Evolutionary conservation across 1,140 invertebrate species (phyloP).

Genomic region (Daktulosphaira vitifoliae): DNA sequence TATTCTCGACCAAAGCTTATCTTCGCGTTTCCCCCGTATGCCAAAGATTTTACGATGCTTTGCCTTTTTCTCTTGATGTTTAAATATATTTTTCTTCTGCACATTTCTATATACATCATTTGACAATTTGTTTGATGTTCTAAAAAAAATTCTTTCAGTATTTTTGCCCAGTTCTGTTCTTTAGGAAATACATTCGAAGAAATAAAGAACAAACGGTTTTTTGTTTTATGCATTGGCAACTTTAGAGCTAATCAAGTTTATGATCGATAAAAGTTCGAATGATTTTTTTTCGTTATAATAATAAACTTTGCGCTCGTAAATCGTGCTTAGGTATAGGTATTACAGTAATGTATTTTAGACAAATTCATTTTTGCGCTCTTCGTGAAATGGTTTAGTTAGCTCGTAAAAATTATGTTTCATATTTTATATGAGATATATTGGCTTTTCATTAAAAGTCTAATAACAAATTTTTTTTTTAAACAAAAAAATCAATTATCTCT

Average conservation of each 20-base stretch:
- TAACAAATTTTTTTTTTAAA: too few species aligned
- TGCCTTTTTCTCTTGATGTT: too few species aligned
- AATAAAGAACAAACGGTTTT: background rate
- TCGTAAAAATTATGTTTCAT: too few species aligned
- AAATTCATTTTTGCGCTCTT: too few species aligned
- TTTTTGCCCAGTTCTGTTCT: constrained; percentile 5
- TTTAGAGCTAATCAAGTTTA: constrained; percentile 5
- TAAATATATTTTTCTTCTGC: background rate
- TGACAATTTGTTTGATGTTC: constrained; percentile 16
- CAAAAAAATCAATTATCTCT: too few species aligned
- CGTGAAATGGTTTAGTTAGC: too few species aligned
- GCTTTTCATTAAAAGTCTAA: too few species aligned
- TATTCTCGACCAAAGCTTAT: constrained; percentile 3
- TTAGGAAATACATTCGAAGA: background rate
- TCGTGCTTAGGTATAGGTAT: too few species aligned
- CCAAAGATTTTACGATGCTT: constrained; percentile 6
- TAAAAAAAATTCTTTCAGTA: background rate
- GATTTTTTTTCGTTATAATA: background rate
- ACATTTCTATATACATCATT: background rate
- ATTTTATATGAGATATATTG: too few species aligned
- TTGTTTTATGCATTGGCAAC: background rate
- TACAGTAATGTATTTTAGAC: too few species aligned
- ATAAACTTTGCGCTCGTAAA: background rate
- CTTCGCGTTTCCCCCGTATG: background rate
- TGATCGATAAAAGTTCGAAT: background rate